Percentiles rank a stretch among this genome's conserved stretches.
Conservation (phyloP, 2,797 vertebrate genomes). For the Xyrichtys novacula region DNA sequence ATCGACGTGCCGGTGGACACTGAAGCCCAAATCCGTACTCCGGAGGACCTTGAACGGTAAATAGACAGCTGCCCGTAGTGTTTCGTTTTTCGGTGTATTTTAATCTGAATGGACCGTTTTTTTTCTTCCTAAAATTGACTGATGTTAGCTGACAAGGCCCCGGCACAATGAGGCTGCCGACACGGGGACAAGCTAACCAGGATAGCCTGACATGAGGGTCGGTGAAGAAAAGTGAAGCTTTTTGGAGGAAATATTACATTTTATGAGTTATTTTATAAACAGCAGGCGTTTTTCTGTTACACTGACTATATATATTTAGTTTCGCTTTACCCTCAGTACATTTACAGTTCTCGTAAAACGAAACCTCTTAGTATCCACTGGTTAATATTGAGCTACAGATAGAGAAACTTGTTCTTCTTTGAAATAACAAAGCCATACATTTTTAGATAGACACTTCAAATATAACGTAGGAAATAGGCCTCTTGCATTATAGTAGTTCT, state of each 20-base stretch:
- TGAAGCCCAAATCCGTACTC: conserved; percentile 71
- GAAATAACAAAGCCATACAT: background rate
- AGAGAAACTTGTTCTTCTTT: too few species aligned
- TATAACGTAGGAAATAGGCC: fast-evolving
- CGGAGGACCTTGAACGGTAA: conserved; percentile 85
- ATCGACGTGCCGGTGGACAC: conserved; percentile 92
- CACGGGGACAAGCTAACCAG: conserved; percentile 49
- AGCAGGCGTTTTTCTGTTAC: fast-evolving
- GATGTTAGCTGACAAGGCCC: conserved; percentile 8
- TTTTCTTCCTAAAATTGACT: too few species aligned
- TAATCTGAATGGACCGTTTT: too few species aligned
- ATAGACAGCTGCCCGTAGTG: fast-evolving
- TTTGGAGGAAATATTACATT: background rate
- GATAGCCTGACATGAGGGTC: conserved; percentile 25
- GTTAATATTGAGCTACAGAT: background rate
- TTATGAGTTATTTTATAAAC: background rate
- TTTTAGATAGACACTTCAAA: fast-evolving
- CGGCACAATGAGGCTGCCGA: conserved; percentile 14
- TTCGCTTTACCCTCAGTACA: background rate
- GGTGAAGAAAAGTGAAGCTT: background rate
- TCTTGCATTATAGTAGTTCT: background rate
- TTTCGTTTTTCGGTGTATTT: background rate
- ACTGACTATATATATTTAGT: fast-evolving
- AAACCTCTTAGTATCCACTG: background rate
- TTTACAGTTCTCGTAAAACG: background rate